These are phyloP conservation scores for Hydraecia micacea DNA, from an alignment of 2,888 invertebrate species.

Conservation along the genomic window DNA sequence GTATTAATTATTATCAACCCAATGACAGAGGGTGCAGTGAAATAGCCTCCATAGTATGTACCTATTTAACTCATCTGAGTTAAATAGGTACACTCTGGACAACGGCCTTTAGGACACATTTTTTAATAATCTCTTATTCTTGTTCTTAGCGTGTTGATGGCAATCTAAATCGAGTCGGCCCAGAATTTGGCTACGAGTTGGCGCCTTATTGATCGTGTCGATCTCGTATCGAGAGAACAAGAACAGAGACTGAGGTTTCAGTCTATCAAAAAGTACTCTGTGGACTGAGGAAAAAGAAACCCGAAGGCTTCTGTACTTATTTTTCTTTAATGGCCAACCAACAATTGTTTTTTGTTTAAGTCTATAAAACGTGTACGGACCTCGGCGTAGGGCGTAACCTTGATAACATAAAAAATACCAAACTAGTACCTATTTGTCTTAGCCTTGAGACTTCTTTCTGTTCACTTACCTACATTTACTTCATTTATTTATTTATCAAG, in stretches of 20 bases:
- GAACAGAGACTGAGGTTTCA: neutral
- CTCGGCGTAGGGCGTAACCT: neutral
- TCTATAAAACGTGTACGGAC: neutral
- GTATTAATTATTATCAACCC: slow-evolving; percentile 4
- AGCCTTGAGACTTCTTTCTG: neutral
- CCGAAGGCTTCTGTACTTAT: neutral
- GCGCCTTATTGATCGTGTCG: neutral
- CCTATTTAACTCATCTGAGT: neutral
- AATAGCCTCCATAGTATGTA: neutral
- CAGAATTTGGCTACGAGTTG: neutral
- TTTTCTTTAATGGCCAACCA: neutral
- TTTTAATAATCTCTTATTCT: neutral
- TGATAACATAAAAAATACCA: neutral
- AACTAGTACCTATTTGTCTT: neutral
- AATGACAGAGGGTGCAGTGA: neutral
- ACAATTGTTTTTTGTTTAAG: no score
- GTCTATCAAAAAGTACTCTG: no score
- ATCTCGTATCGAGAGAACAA: neutral
- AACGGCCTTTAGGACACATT: neutral
- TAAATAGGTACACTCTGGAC: neutral
- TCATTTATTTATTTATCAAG: neutral
- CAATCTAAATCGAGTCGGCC: neutral
- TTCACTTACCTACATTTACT: slow-evolving; percentile 10
- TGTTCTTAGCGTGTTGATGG: neutral
- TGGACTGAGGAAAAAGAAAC: neutral